Evolutionary conservation across 2,797 vertebrate genomes (phyloP).

Genomic region (Manis pentadactyla): DNA sequence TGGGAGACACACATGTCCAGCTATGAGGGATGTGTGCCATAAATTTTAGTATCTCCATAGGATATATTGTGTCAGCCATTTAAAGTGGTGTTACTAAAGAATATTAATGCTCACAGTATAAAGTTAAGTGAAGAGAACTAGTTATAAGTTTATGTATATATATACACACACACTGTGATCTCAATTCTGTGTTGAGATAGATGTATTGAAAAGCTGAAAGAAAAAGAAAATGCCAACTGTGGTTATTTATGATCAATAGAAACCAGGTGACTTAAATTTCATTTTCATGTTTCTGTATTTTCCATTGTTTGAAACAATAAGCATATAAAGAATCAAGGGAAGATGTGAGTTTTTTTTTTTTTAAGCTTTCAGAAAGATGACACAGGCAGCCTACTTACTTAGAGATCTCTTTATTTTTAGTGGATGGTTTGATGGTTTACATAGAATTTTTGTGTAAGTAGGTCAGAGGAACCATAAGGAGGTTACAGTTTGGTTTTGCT

Average conservation of each 20-base stretch:
- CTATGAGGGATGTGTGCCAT: too few species aligned
- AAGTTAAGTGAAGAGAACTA: neutral
- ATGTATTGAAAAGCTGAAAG: neutral
- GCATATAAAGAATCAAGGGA: neutral
- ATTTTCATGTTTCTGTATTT: neutral
- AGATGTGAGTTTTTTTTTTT: neutral
- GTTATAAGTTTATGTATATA: neutral
- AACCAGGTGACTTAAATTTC: conserved; percentile 16
- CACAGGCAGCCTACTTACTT: neutral
- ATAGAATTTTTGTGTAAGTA: conserved; percentile 25
- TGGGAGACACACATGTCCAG: neutral
- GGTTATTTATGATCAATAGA: conserved; percentile 7
- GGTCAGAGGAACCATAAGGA: conserved; percentile 29
- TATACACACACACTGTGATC: too few species aligned
- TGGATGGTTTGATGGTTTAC: conserved; percentile 8
- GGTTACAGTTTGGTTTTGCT: conserved; percentile 12
- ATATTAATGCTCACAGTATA: neutral
- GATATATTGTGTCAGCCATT: neutral
- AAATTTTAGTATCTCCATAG: neutral
- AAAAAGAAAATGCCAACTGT: neutral
- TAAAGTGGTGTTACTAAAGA: neutral
- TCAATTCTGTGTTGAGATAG: neutral
- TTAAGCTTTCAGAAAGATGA: neutral
- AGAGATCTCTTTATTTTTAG: neutral
- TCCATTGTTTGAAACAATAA: neutral